Conservation (phyloP, 2,797 vertebrate species). For the Halcyon leucocephala region DNA sequence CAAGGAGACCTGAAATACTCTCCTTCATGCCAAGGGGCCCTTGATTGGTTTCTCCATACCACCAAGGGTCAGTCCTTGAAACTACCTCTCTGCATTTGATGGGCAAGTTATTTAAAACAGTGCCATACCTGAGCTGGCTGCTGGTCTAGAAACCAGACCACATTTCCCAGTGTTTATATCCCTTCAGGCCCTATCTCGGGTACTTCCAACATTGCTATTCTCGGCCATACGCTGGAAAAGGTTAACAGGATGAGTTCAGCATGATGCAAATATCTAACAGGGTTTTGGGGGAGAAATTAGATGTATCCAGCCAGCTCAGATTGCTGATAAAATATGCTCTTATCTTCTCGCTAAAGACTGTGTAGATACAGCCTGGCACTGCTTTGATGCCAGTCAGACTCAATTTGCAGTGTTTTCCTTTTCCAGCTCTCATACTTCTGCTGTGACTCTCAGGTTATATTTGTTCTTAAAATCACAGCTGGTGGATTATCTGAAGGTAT, state of each 20-base stretch:
- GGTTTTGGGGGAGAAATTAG: neutral
- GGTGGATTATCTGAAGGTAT: neutral
- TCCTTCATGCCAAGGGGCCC: accelerated
- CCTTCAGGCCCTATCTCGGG: neutral
- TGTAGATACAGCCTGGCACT: neutral
- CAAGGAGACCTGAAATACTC: neutral
- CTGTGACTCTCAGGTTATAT: neutral
- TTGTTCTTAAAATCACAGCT: neutral
- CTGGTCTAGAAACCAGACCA: neutral
- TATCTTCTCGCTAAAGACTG: slow-evolving; percentile 18
- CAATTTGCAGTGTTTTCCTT: neutral
- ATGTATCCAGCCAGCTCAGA: neutral
- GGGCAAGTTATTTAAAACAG: neutral
- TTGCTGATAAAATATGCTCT: neutral
- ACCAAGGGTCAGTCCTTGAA: neutral
- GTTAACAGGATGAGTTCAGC: neutral
- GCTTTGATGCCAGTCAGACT: slow-evolving; percentile 17
- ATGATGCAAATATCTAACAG: neutral
- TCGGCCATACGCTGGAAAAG: neutral
- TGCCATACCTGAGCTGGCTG: neutral
- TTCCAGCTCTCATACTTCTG: neutral
- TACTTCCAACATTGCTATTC: neutral
- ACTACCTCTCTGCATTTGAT: accelerated
- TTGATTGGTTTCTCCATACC: neutral
- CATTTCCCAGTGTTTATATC: neutral